A percentile compares a stretch with the other conserved stretches of the same genome.
Evolutionary conservation across 2,888 invertebrate genomes (phyloP).

Genomic region (Oligia latruncula): DNA sequence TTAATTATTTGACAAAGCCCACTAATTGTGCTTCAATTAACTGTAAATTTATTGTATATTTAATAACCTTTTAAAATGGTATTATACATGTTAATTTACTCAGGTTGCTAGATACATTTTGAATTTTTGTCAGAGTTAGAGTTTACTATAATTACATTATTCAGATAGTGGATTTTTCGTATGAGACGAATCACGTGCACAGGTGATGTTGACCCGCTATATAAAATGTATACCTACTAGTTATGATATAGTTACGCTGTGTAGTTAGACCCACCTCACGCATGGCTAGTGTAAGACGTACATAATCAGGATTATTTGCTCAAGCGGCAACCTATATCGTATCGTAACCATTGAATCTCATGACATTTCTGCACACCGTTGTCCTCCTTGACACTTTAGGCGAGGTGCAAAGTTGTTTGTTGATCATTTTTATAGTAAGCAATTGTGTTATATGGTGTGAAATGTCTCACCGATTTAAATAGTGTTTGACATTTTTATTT

Average conservation of each 20-base stretch:
- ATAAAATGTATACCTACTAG: slow-evolving; percentile 78
- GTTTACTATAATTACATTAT: slow-evolving; percentile 76
- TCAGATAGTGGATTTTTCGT: slow-evolving; percentile 78
- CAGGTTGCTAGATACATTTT: slow-evolving; percentile 86
- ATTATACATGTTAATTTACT: slow-evolving; percentile 86
- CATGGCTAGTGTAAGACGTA: slow-evolving; percentile 85
- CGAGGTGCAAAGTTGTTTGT: slow-evolving; percentile 89
- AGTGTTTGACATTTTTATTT: slow-evolving; percentile 90
- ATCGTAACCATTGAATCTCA: slow-evolving; percentile 89
- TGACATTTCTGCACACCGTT: slow-evolving; percentile 85
- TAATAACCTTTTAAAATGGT: slow-evolving; percentile 82
- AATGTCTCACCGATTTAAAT: slow-evolving; percentile 87
- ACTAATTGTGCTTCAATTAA: slow-evolving; percentile 84
- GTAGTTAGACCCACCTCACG: slow-evolving; percentile 87
- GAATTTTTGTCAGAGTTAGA: slow-evolving; percentile 81
- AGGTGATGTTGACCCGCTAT: slow-evolving; percentile 80
- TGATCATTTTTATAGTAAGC: slow-evolving; percentile 90
- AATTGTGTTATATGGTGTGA: slow-evolving; percentile 89
- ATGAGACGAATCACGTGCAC: slow-evolving; percentile 80
- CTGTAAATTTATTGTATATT: slow-evolving; percentile 88
- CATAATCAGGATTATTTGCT: slow-evolving; percentile 88
- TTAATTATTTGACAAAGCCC: slow-evolving; percentile 81
- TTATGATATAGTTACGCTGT: slow-evolving; percentile 77
- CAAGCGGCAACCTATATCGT: slow-evolving; percentile 85
- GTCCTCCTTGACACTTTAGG: slow-evolving; percentile 82